These are phyloP conservation scores for Orthosia cruda DNA, from an alignment of 2,888 invertebrate species.

Conservation along the genomic window DNA sequence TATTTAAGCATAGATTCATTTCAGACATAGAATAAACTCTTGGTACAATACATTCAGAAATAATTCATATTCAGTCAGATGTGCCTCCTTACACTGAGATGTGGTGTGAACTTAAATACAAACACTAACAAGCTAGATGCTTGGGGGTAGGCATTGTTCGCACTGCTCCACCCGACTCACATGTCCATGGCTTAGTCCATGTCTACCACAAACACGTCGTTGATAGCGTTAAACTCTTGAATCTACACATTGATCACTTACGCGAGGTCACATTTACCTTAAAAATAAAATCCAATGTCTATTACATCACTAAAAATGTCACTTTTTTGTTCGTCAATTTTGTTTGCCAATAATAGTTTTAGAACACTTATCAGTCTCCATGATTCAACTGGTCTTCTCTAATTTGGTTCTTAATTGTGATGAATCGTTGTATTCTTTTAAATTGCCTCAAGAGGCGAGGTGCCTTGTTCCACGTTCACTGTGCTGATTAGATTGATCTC, in stretches of 20 bases:
- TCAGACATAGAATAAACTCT: slow-evolving; percentile 65
- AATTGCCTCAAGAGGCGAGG: slow-evolving; percentile 31
- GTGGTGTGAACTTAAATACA: slow-evolving; percentile 64
- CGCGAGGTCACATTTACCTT: slow-evolving; percentile 79
- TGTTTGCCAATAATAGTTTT: slow-evolving; percentile 77
- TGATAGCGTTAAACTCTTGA: slow-evolving; percentile 44
- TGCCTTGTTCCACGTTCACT: slow-evolving; percentile 34
- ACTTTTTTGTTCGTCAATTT: slow-evolving; percentile 77
- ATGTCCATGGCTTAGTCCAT: slow-evolving; percentile 52
- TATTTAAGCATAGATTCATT: slow-evolving; percentile 67
- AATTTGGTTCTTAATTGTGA: slow-evolving; percentile 74
- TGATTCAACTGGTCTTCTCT: slow-evolving; percentile 74
- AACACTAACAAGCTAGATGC: slow-evolving; percentile 62
- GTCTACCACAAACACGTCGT: slow-evolving; percentile 34
- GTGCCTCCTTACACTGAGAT: slow-evolving; percentile 70
- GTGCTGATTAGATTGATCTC: slow-evolving; percentile 39
- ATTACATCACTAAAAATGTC: slow-evolving; percentile 76
- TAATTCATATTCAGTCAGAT: slow-evolving; percentile 74
- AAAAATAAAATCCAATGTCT: slow-evolving; percentile 72
- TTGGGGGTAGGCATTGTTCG: slow-evolving; percentile 38
- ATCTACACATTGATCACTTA: slow-evolving; percentile 65
- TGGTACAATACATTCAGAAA: slow-evolving; percentile 68
- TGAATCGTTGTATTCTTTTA: slow-evolving; percentile 72
- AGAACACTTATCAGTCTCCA: slow-evolving; percentile 80
- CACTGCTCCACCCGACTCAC: slow-evolving; percentile 31